Evolutionary conservation across 2,888 invertebrate species (phyloP).

Genomic region (Agrotis exclamationis): DNA sequence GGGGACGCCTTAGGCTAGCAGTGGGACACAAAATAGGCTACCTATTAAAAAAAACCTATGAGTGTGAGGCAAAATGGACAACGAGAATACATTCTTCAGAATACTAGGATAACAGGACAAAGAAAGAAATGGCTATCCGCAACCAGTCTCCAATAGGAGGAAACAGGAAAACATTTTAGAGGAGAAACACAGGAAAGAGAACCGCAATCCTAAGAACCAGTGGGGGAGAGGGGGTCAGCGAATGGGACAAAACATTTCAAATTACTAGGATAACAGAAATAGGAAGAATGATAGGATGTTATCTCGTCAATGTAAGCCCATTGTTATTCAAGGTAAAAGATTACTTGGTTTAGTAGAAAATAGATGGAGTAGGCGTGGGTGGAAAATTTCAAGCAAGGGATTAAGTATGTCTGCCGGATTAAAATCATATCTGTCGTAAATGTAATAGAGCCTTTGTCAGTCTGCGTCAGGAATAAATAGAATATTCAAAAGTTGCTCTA

Average conservation of each 20-base stretch:
- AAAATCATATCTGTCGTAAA: conserved; percentile 15
- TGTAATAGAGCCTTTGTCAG: conserved; percentile 10
- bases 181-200: too few relatives aligned
- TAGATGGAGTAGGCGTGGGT: conserved; percentile 12
- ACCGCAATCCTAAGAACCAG: too few relatives aligned
- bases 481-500: neutral
- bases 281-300: conserved; percentile 20
- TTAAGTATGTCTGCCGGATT: conserved; percentile 33
- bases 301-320: conserved; percentile 31
- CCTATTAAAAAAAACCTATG: too few relatives aligned
- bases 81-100: too few relatives aligned
- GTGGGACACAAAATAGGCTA: too few relatives aligned
- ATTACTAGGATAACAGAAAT: conserved; percentile 24
- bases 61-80: too few relatives aligned
- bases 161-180: too few relatives aligned
- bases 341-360: conserved; percentile 32
- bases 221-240: too few relatives aligned
- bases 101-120: conserved; percentile 15
- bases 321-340: conserved; percentile 38
- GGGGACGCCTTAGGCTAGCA: too few relatives aligned
- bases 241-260: neutral
- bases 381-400: conserved; percentile 30
- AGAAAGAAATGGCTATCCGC: too few relatives aligned
- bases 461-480: conserved; percentile 1
- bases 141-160: too few relatives aligned